Conservation (phyloP, 2,888 invertebrate genomes). For the Troides helena region DNA sequence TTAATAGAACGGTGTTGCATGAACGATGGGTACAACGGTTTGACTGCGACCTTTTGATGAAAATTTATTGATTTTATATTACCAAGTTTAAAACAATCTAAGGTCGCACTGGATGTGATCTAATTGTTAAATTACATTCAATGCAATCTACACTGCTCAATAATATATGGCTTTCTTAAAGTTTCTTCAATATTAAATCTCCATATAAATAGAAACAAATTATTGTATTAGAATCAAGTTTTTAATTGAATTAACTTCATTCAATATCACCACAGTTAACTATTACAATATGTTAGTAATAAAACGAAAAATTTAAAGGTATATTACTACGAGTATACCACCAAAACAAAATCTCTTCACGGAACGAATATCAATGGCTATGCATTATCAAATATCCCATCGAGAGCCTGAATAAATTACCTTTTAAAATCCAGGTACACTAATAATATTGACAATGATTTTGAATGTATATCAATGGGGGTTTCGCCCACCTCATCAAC, state of each 20-base stretch:
- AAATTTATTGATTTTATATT: constrained; percentile 53
- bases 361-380: constrained; percentile 43
- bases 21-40: constrained; percentile 42
- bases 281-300: background rate
- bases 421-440: constrained; percentile 68
- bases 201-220: background rate
- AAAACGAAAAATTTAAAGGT: background rate
- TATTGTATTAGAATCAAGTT: too few relatives aligned
- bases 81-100: constrained; percentile 19
- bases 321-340: background rate
- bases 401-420: constrained; percentile 66
- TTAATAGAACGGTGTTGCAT: constrained; percentile 57
- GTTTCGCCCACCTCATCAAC: constrained; percentile 78
- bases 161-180: background rate
- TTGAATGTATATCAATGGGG: constrained; percentile 72
- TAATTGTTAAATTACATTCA: background rate
- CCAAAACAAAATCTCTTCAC: constrained; percentile 9
- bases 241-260: background rate
- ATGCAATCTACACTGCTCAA: background rate
- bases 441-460: constrained; percentile 71
- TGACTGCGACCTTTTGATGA: constrained; percentile 53
- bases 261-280: background rate
- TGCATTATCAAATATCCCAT: constrained; percentile 67
- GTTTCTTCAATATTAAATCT: background rate
- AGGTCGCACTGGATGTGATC: background rate